A percentile compares a stretch with the other conserved stretches of the same genome.
Conservation (phyloP, 1,140 invertebrate species). For the Physella acuta region DNA sequence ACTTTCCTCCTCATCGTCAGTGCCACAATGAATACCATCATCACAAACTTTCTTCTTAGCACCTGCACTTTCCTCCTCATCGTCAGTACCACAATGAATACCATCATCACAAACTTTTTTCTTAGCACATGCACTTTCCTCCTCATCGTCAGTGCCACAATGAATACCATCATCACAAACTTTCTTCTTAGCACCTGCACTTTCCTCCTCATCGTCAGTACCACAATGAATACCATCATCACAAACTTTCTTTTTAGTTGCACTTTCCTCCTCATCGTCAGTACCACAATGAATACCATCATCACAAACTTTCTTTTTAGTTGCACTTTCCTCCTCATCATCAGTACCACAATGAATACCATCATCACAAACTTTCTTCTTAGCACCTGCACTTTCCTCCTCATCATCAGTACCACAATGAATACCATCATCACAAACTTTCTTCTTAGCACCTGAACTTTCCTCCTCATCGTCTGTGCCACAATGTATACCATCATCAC, state of each 20-base stretch:
- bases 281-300: conserved; percentile 37
- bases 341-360: conserved; percentile 33
- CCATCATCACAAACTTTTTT: conserved; percentile 25
- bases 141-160: conserved; percentile 32
- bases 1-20: conserved; percentile 33
- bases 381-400: background rate
- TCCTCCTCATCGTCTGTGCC: conserved; percentile 33
- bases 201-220: conserved; percentile 26
- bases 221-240: conserved; percentile 31
- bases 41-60: conserved; percentile 25
- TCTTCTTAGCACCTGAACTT: conserved; percentile 11
- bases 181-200: conserved; percentile 6
- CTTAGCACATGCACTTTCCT: conserved; percentile 13
- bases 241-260: conserved; percentile 26
- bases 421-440: conserved; percentile 31
- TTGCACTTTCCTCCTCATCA: conserved; percentile 26
- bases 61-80: conserved; percentile 18
- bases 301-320: conserved; percentile 25
- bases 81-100: conserved; percentile 29
- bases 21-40: conserved; percentile 35
- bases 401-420: conserved; percentile 37
- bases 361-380: conserved; percentile 28
- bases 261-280: conserved; percentile 29
- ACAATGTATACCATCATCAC: conserved; percentile 33
- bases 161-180: conserved; percentile 31